These are phyloP conservation scores for Callorhinus ursinus DNA, from an alignment of 2,113 vertebrate species.

Conservation along the genomic window DNA sequence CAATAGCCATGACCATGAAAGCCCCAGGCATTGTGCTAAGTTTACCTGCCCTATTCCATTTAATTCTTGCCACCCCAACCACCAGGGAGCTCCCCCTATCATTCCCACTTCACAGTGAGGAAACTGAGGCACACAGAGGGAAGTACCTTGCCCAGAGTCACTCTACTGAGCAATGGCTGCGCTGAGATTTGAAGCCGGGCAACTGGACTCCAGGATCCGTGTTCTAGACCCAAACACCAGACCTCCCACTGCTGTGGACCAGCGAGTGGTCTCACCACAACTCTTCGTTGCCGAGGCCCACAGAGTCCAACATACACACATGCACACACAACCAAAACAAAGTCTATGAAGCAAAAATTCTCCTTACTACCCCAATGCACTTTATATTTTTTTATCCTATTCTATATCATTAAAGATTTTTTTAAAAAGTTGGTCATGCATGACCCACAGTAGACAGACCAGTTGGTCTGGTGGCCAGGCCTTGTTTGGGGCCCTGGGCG, in stretches of 20 bases:
- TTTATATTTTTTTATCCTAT: neutral
- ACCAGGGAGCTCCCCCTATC: accelerated
- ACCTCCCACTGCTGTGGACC: neutral
- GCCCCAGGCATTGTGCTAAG: neutral
- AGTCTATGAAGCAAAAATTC: neutral
- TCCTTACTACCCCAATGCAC: neutral
- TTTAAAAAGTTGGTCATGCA: neutral
- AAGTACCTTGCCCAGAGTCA: neutral
- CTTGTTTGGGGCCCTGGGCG: neutral
- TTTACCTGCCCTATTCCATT: neutral
- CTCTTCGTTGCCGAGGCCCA: too few relatives aligned
- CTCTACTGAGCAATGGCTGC: neutral
- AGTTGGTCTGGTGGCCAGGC: neutral
- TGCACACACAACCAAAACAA: neutral
- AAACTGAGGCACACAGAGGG: neutral
- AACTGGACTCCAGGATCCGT: neutral
- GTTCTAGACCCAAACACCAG: neutral
- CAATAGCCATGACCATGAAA: accelerated
- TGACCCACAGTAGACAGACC: neutral
- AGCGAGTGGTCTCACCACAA: accelerated
- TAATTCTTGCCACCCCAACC: neutral
- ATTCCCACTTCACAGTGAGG: neutral
- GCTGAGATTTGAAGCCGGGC: neutral
- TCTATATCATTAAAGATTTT: neutral
- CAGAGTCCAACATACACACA: neutral